Evolutionary conservation across 1,140 invertebrate genomes (phyloP).

Genomic region (Orius laevigatus): DNA sequence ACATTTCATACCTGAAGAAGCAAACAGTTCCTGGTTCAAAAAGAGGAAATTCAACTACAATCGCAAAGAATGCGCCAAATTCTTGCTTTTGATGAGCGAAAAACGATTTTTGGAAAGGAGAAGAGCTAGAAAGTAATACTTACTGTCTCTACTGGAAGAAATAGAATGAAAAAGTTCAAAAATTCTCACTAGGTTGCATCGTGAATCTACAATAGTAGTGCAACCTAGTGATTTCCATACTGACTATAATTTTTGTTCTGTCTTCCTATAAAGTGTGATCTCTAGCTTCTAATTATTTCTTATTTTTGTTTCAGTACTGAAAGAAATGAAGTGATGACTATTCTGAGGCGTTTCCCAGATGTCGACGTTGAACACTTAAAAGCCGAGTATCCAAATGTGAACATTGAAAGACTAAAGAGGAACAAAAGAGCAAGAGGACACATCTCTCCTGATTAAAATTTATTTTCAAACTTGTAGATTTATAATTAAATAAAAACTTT

Average conservation of each 20-base stretch:
- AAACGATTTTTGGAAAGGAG: constrained; percentile 9
- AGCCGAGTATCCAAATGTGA: constrained; percentile 55
- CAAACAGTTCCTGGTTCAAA: constrained; percentile 3
- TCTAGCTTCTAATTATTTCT: too few relatives aligned
- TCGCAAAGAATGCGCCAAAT: constrained; percentile 9
- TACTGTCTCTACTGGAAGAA: too few relatives aligned
- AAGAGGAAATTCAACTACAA: constrained; percentile 1
- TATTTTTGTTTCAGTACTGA: constrained; percentile 38
- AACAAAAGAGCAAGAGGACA: constrained; percentile 40
- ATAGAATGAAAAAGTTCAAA: too few relatives aligned
- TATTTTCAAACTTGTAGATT: neutral
- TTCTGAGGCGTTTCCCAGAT: constrained; percentile 59
- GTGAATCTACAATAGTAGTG: too few relatives aligned
- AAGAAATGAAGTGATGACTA: constrained; percentile 42
- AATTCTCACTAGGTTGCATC: too few relatives aligned
- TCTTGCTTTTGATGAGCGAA: constrained; percentile 6
- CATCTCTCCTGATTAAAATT: constrained; percentile 14
- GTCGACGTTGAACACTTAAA: constrained; percentile 52
- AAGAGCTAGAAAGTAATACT: constrained; percentile 3
- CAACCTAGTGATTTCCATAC: too few relatives aligned
- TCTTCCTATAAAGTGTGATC: too few relatives aligned
- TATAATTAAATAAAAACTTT: too few relatives aligned
- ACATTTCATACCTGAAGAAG: constrained; percentile 6
- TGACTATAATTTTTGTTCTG: neutral
- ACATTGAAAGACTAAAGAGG: constrained; percentile 46